Percentiles rank a stretch among this genome's conserved stretches.
Conservation (phyloP, 2,888 invertebrate species). For the Polyploca ridens region DNA sequence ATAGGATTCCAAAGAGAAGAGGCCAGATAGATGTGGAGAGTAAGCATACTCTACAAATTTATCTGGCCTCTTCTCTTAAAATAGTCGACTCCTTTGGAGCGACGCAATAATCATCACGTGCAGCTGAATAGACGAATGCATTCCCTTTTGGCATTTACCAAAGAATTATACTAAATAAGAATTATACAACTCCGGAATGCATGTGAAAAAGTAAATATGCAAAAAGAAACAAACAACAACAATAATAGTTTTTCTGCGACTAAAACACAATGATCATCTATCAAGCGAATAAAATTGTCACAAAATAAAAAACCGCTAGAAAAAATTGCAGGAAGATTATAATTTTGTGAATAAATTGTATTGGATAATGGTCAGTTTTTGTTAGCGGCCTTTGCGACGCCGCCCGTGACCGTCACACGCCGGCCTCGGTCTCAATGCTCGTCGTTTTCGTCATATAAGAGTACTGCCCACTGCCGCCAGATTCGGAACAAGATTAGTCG, state of each 20-base stretch:
- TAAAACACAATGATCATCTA: neutral
- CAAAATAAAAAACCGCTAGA: neutral
- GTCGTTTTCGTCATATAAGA: conserved; percentile 6
- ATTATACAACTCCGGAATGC: too few species aligned
- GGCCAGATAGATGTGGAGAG: too few species aligned
- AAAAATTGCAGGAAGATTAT: conserved; percentile 12
- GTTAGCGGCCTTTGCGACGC: conserved; percentile 5
- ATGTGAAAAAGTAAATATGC: neutral
- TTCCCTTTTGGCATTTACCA: too few species aligned
- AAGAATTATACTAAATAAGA: too few species aligned
- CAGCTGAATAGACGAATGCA: too few species aligned
- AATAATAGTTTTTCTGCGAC: conserved; percentile 2
- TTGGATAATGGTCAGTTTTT: conserved; percentile 11
- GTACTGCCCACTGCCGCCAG: conserved; percentile 2
- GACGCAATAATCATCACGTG: too few species aligned
- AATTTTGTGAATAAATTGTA: conserved; percentile 16
- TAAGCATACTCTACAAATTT: too few species aligned
- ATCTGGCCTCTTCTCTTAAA: too few species aligned
- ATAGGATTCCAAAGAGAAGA: too few species aligned
- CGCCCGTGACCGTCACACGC: neutral
- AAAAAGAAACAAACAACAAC: neutral
- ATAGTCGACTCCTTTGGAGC: too few species aligned
- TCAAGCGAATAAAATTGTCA: conserved; percentile 3
- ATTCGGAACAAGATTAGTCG: conserved; percentile 3
- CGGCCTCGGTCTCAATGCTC: conserved; percentile 8